Percentiles rank a stretch among this genome's conserved stretches.
phyloP scores from a whole-genome alignment of 2,113 vertebrate genomes.

The Equus quagga region DNA sequence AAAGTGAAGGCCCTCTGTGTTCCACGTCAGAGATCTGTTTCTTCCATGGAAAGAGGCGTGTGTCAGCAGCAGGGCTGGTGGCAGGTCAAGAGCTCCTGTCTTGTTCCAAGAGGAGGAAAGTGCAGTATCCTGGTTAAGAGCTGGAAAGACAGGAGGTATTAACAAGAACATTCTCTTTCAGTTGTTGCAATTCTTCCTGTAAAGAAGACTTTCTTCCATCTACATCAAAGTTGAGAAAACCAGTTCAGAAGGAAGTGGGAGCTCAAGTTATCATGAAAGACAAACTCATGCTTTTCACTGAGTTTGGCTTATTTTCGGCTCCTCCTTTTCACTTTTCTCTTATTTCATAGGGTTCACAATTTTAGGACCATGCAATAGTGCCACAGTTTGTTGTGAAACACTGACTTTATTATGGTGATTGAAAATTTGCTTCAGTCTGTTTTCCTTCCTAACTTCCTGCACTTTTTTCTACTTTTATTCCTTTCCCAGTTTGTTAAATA shows the following conservation, averaged over 20 bases:
- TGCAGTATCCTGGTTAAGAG: not conserved
- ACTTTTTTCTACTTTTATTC: not conserved
- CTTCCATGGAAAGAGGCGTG: not conserved
- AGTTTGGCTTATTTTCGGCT: not conserved
- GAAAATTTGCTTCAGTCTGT: not conserved
- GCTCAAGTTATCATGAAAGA: not conserved
- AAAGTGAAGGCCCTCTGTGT: not conserved
- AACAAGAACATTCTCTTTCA: not conserved
- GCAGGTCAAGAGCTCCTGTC: too few relatives aligned
- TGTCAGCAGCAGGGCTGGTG: rapidly evolving
- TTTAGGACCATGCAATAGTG: not conserved
- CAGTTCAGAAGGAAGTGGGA: not conserved
- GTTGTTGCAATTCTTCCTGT: not conserved
- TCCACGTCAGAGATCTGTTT: rapidly evolving
- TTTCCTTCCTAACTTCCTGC: not conserved
- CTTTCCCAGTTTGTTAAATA: not conserved
- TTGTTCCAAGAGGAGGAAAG: not conserved
- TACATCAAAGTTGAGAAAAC: not conserved
- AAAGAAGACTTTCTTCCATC: not conserved
- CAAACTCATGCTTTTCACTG: not conserved
- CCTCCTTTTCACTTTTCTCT: not conserved
- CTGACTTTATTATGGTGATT: not conserved
- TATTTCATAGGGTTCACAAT: not conserved
- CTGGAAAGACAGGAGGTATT: rapidly evolving
- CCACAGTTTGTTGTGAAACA: not conserved